Conservation (phyloP, 2,888 invertebrate species). For the Dioctria linearis region DNA sequence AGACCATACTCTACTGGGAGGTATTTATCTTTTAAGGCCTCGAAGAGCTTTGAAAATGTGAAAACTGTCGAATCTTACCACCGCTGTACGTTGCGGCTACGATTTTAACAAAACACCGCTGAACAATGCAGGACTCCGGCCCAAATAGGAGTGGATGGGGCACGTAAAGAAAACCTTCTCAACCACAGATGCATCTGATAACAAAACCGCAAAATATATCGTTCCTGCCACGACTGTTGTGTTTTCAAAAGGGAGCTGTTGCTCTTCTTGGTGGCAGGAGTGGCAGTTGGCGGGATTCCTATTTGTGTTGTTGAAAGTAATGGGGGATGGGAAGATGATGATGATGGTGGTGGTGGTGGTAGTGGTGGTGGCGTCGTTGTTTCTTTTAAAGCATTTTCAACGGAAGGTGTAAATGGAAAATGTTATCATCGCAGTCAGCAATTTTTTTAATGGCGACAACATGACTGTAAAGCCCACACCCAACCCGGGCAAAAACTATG, state of each 20-base stretch:
- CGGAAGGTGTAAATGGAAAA: constrained; percentile 43
- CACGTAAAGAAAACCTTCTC: constrained; percentile 30
- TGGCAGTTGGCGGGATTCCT: too few species aligned
- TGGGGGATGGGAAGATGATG: too few species aligned
- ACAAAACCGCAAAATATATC: constrained; percentile 47
- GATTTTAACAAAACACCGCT: neutral
- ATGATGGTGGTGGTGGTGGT: neutral
- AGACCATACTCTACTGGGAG: neutral
- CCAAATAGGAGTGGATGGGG: neutral
- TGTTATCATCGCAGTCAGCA: constrained; percentile 39
- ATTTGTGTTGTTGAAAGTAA: too few species aligned
- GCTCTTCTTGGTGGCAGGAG: constrained; percentile 18
- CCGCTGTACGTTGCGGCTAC: neutral
- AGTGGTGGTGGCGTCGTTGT: neutral
- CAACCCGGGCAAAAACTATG: neutral
- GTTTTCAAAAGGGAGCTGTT: neutral
- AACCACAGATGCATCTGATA: constrained; percentile 51
- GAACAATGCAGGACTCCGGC: neutral
- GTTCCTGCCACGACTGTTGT: constrained; percentile 23
- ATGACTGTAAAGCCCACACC: constrained; percentile 15
- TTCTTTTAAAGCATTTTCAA: constrained; percentile 15
- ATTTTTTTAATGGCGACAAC: constrained; percentile 50
- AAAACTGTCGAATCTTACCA: constrained; percentile 38
- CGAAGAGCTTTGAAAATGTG: constrained; percentile 7
- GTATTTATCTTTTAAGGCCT: constrained; percentile 35